Percentiles rank a stretch among this genome's conserved stretches.
phyloP scores from a whole-genome alignment of 2,888 invertebrate genomes.

The Thecocarcelia acutangulata region DNA sequence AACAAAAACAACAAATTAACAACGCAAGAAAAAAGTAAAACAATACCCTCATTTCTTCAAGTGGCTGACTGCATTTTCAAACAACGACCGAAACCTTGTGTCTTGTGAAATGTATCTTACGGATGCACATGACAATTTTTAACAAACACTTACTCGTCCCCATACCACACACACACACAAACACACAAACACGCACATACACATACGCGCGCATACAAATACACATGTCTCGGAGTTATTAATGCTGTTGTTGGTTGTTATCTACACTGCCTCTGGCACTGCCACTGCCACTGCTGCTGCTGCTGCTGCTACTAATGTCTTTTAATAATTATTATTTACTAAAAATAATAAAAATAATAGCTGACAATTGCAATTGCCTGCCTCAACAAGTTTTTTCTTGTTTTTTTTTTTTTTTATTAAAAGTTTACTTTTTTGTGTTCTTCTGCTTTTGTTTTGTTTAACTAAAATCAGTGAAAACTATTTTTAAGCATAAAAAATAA shows the following conservation, averaged over 20 bases:
- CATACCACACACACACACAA: constrained; percentile 9
- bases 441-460: neutral
- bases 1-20: constrained; percentile 18
- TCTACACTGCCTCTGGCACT: neutral
- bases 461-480: constrained; percentile 44
- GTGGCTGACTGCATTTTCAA: constrained; percentile 64
- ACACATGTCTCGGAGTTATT: neutral
- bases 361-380: neutral
- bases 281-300: neutral
- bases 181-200: constrained; percentile 15
- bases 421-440: neutral
- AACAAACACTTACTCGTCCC: constrained; percentile 22
- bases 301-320: constrained; percentile 12
- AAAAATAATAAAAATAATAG: constrained; percentile 10
- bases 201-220: constrained; percentile 5
- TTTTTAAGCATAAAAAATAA: neutral
- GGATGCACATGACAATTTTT: constrained; percentile 70
- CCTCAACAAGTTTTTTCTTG: constrained; percentile 1
- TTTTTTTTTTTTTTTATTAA: neutral
- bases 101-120: constrained; percentile 70
- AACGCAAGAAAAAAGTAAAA: constrained; percentile 63
- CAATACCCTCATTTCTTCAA: constrained; percentile 68
- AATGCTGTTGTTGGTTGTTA: constrained; percentile 3
- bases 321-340: constrained; percentile 38
- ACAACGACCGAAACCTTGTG: constrained; percentile 69